Conservation (phyloP, 2,113 vertebrate genomes). For the Aphyosemion australe region DNA sequence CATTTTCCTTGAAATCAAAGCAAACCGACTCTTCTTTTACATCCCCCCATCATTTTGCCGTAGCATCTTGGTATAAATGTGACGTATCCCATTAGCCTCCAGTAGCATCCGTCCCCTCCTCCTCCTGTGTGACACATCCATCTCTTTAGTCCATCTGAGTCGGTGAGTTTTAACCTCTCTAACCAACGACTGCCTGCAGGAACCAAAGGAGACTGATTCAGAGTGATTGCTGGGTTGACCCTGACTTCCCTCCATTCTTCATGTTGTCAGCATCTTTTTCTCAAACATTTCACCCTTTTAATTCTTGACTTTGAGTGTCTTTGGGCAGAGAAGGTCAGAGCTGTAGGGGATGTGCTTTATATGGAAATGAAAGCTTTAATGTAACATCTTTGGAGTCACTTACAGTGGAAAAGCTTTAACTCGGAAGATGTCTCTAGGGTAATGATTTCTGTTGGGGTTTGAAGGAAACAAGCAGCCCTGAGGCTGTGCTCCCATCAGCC, state of each 20-base stretch:
- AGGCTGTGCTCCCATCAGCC: neutral
- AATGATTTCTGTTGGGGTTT: neutral
- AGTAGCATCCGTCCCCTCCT: too few relatives aligned
- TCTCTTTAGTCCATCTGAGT: too few relatives aligned
- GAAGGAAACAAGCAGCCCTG: neutral
- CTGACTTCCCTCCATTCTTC: conserved; percentile 25
- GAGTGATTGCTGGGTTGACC: neutral
- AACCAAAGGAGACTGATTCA: conserved; percentile 41
- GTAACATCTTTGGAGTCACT: neutral
- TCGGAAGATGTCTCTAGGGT: too few relatives aligned
- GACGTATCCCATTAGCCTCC: too few relatives aligned
- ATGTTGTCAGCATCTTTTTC: conserved; percentile 22
- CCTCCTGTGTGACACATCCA: too few relatives aligned
- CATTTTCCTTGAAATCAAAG: too few relatives aligned
- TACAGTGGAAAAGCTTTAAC: too few relatives aligned
- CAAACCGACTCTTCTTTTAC: too few relatives aligned
- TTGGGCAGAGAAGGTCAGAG: conserved; percentile 36
- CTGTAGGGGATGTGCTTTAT: conserved; percentile 9
- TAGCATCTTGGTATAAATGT: too few relatives aligned
- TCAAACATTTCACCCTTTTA: conserved; percentile 28
- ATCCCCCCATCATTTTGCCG: too few relatives aligned
- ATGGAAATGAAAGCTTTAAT: conserved; percentile 41
- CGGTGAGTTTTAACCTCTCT: too few relatives aligned
- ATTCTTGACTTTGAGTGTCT: conserved; percentile 46
- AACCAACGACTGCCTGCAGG: neutral